phyloP scores from a whole-genome alignment of 1,140 invertebrate genomes.

The Eciton burchellii region DNA sequence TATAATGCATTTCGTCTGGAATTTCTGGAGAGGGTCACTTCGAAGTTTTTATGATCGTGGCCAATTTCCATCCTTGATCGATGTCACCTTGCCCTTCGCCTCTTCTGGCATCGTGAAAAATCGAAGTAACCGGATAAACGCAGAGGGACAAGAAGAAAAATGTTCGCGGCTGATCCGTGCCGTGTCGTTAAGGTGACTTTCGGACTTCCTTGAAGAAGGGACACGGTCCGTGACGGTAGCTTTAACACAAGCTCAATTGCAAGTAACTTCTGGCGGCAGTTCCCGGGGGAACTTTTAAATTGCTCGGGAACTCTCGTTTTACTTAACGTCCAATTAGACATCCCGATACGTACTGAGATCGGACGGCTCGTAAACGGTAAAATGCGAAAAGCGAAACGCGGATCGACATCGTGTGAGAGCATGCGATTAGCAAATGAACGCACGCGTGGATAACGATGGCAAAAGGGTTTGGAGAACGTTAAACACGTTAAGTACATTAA shows the following conservation, averaged over 20 bases:
- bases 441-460: slow-evolving; percentile 24
- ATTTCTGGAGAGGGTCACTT: neutral
- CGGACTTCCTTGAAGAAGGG: slow-evolving; percentile 13
- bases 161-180: neutral
- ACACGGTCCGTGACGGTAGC: slow-evolving; percentile 30
- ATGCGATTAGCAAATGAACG: neutral
- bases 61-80: neutral
- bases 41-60: neutral
- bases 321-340: slow-evolving; percentile 25
- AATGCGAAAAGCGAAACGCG: neutral
- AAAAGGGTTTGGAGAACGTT: slow-evolving; percentile 11
- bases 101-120: slow-evolving; percentile 22
- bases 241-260: slow-evolving; percentile 3
- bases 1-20: neutral
- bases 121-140: slow-evolving; percentile 33
- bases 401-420: neutral
- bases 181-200: slow-evolving; percentile 33
- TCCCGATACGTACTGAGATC: neutral
- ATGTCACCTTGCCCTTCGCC: neutral
- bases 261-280: slow-evolving; percentile 14
- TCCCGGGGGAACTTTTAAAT: slow-evolving; percentile 64
- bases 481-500: slow-evolving; percentile 2
- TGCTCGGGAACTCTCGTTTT: slow-evolving; percentile 5
- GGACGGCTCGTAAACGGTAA: neutral
- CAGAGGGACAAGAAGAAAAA: slow-evolving; percentile 17